Base-by-base conservation (phyloP, 2,113 vertebrate genomes). In the Petrocephalus zakoni region DNA sequence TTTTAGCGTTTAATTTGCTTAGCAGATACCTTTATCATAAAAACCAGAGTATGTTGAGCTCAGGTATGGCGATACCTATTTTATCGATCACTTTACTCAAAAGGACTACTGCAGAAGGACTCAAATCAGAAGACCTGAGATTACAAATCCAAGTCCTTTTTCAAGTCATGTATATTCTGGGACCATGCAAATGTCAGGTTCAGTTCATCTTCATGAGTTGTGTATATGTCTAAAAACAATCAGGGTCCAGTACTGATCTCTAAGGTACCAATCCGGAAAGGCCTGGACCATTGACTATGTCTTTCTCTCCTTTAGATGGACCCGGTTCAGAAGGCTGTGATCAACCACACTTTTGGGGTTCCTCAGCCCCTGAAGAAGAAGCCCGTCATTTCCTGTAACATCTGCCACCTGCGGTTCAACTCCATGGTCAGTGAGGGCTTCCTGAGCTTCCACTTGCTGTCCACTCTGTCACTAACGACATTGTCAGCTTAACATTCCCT, bases 351-450 rank as follows among this genome's bases (percentile, higher is more conserved):
- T 0, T 97, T 97, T 0, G 96, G 96, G 0, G 42, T 96, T 88
- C 95, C 96, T 0, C 53, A 95, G 53, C 95, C 95, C 0, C 95
- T 95, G 86, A 97, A 95, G 95, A 96, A 96, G 95, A 97, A 96
- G 92, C 95, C 95, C 85, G 95, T 96, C 93, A 96, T 97, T 92
- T 97, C 96, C 92, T 97, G 96, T 93, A 96, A 97, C 93, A 96
- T 97, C 94, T 97, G 96, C 92, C 96, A 97, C 91, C 94, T 97
- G 91, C 94, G 95, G 91, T 97, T 97, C 95, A 97, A 97, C 95
- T 97, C 96, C 0, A 94, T 95, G n/a, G 96, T 97, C 85, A 96
- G 95, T 86, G 68, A n/a, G 42, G 5, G 46, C 64, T 17, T 29
- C 37, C 42, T 52, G 25, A 13, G 6, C 47, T 22, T 49, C 19